phyloP scores from a whole-genome alignment of 2,797 vertebrate species.

The Gymnoscopelus microlampas region DNA sequence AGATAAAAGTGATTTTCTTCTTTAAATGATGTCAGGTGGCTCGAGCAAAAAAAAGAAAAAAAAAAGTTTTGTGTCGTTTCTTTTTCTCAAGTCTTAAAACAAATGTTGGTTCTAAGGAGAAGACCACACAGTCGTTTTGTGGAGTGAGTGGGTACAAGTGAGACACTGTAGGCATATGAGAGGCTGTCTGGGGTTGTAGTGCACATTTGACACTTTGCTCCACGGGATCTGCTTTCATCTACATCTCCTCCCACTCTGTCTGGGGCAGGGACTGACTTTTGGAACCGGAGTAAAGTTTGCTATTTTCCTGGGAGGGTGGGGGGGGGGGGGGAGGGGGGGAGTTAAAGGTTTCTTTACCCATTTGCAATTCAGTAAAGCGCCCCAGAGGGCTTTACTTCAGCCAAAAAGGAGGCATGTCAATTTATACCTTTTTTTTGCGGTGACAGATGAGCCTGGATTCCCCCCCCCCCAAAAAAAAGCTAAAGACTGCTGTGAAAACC shows the following conservation, averaged over 20 bases:
- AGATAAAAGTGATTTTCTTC: constrained; percentile 30
- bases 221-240: constrained; percentile 61
- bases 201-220: constrained; percentile 44
- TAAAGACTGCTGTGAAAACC: too few relatives aligned
- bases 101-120: constrained; percentile 32
- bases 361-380: constrained; percentile 32
- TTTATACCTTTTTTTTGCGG: too few relatives aligned
- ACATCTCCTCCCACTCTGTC: constrained; percentile 65
- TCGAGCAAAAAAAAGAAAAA: constrained; percentile 42
- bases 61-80: constrained; percentile 6
- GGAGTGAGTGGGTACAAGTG: constrained; percentile 27
- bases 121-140: constrained; percentile 33
- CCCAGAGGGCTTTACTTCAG: constrained; percentile 4
- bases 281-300: constrained; percentile 50
- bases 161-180: constrained; percentile 18
- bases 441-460: too few relatives aligned
- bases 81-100: constrained; percentile 27
- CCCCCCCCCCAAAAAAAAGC: too few relatives aligned
- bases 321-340: not conserved
- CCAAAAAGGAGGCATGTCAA: constrained; percentile 6
- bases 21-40: constrained; percentile 71
- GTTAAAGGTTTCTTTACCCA: constrained; percentile 29
- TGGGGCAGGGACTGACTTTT: constrained; percentile 38
- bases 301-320: constrained; percentile 33
- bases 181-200: constrained; percentile 26